Percentiles rank a stretch among this genome's conserved stretches.
Conservation (phyloP, 2,113 vertebrate species). For the Cinclus cinclus region DNA sequence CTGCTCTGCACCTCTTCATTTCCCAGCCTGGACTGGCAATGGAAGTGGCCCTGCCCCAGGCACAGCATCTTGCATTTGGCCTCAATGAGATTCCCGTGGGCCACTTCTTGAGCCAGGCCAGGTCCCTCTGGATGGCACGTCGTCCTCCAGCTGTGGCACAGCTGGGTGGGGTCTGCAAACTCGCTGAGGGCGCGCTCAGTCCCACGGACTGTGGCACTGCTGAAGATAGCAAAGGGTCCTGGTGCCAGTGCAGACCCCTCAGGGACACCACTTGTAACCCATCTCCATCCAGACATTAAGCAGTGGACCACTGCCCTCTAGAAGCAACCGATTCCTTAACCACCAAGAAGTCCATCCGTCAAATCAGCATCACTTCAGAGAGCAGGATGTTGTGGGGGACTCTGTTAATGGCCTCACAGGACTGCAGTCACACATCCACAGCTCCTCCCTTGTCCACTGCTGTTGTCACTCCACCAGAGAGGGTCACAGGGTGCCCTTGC, state of each 20-base stretch:
- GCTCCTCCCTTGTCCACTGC: neutral
- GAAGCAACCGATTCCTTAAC: neutral
- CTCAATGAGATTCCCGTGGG: neutral
- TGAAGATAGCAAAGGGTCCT: neutral
- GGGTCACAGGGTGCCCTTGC: neutral
- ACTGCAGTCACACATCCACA: neutral
- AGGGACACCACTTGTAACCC: neutral
- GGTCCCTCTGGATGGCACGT: neutral
- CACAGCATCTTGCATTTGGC: neutral
- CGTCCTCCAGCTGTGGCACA: neutral
- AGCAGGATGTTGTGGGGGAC: neutral
- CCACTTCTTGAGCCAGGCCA: too few species aligned
- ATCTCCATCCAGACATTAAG: neutral
- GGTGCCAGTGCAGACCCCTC: too few species aligned
- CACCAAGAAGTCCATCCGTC: neutral
- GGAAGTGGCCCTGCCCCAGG: accelerated
- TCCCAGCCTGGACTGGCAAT: neutral
- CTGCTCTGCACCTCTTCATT: neutral
- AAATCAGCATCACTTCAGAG: neutral
- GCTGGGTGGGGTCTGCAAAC: neutral
- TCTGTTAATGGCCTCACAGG: neutral
- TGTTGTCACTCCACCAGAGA: neutral
- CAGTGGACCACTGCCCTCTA: neutral
- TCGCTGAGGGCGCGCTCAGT: neutral
- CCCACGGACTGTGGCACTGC: too few species aligned